phyloP scores from a whole-genome alignment of 2,888 invertebrate species.

The Philopedon plagiatum region DNA sequence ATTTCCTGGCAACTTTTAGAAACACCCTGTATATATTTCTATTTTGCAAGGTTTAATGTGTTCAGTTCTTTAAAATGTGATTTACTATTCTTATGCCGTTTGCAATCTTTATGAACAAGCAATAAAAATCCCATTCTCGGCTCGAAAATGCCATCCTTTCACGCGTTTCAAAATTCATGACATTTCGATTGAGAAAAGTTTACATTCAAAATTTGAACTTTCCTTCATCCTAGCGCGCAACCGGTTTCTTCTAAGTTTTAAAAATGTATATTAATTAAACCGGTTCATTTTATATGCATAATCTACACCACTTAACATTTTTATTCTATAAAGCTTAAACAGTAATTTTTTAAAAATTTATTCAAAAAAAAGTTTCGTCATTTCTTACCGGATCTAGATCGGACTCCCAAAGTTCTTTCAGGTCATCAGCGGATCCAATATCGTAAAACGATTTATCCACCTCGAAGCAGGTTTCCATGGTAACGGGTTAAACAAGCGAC shows the following conservation, averaged over 20 bases:
- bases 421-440: conserved; percentile 77
- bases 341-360: conserved; percentile 4
- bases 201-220: conserved; percentile 30
- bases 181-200: background rate
- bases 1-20: no score
- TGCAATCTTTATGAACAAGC: background rate
- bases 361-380: no score
- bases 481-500: conserved; percentile 7
- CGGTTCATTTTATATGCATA: conserved; percentile 33
- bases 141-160: conserved; percentile 3
- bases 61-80: no score
- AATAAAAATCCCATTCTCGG: conserved; percentile 8
- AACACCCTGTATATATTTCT: no score
- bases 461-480: conserved; percentile 76
- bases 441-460: conserved; percentile 73
- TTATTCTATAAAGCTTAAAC: no score
- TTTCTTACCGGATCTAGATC: conserved; percentile 88
- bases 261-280: conserved; percentile 9
- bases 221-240: conserved; percentile 7
- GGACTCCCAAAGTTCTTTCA: conserved; percentile 84
- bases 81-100: no score
- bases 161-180: background rate
- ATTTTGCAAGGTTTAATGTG: no score
- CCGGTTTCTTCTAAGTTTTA: conserved; percentile 34
- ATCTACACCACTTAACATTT: conserved; percentile 5